Base-by-base conservation (phyloP, 2,888 invertebrate species). In the Eudemis profundana region DNA sequence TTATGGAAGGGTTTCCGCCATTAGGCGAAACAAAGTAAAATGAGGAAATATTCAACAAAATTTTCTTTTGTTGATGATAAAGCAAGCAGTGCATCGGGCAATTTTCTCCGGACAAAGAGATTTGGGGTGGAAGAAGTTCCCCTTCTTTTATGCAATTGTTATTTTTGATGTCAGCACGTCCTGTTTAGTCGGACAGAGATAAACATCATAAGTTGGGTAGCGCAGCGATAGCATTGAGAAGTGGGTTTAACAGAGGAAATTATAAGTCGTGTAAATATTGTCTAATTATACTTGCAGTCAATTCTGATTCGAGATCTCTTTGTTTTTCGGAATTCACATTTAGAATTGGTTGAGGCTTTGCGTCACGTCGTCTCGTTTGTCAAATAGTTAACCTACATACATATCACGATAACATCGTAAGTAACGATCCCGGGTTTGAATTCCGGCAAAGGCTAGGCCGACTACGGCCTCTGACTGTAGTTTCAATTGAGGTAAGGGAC, bases 81-180 rank as follows among this genome's bases (percentile, higher is more conserved):
- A 76, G 70, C 74, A 72, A 74, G 70, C 76, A 77, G 70, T 84
- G 84, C 84, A 84, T 76, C 76, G 79, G 78, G 77, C 78, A 82
- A 83, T 85, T 80, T 83, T 78, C 74, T 74, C 72, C 72, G 78
- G 70, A 81, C 82, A 85, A 84, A 82, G 78, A 78, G 72, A 77
- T 83, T 78, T 77, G 74, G 79, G 82, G 78, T n/a, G n/a, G 78
- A 74, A 74, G 70, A 68, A 61, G 68, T 75, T 82, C 78, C 86
- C 84, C 83, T 81, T 78, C 74, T 78, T 79, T 79, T 77, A 79
- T 82, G 84, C 85, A 85, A 84, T 86, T 85, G 84, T 85, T 85
- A 83, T 87, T 87, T 86, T 81, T 78, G 77, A 71, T 77, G 83
- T 84, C 83, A 82, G 82, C 80, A 71, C 77, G 75, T 77, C 74